phyloP scores from a whole-genome alignment of 2,888 invertebrate genomes.

The Pachycephus smyrnensis region DNA sequence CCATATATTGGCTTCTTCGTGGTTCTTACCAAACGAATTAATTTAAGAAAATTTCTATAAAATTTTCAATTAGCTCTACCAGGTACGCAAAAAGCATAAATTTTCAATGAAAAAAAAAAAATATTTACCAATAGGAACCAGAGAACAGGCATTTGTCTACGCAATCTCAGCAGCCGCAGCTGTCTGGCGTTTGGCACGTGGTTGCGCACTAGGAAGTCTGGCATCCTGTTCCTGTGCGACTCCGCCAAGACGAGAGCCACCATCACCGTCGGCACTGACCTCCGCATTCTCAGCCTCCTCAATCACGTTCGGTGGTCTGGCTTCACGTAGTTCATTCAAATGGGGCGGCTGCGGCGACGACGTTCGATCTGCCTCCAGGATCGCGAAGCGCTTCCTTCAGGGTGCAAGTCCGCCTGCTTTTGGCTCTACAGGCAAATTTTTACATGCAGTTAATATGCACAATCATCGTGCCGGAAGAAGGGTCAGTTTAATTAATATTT shows the following conservation, averaged over 20 bases:
- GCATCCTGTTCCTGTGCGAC: slow-evolving; percentile 84
- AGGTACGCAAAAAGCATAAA: slow-evolving; percentile 3
- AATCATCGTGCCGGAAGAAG: slow-evolving; percentile 83
- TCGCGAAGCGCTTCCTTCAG: slow-evolving; percentile 80
- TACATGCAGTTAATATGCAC: slow-evolving; percentile 82
- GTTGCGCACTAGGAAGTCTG: slow-evolving; percentile 81
- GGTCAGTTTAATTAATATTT: slow-evolving; percentile 66
- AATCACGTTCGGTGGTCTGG: slow-evolving; percentile 51
- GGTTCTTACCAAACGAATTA: slow-evolving; percentile 26
- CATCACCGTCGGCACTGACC: slow-evolving; percentile 65
- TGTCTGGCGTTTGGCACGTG: slow-evolving; percentile 81
- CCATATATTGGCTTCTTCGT: slow-evolving; percentile 29
- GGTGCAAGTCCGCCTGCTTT: slow-evolving; percentile 66
- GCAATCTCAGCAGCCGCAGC: slow-evolving; percentile 85
- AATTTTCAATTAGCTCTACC: not conserved
- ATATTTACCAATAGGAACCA: slow-evolving; percentile 73
- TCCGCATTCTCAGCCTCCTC: slow-evolving; percentile 55
- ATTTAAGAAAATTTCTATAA: not conserved
- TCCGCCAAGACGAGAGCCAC: slow-evolving; percentile 74
- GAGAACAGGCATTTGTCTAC: slow-evolving; percentile 88
- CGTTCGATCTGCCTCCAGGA: slow-evolving; percentile 78
- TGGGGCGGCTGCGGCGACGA: slow-evolving; percentile 93
- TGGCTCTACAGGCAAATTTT: slow-evolving; percentile 60
- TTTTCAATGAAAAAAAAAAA: not conserved
- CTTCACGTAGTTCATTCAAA: slow-evolving; percentile 76